Evolutionary conservation across 2,797 vertebrate species (phyloP).

Genomic region (Sarcophilus harrisii): DNA sequence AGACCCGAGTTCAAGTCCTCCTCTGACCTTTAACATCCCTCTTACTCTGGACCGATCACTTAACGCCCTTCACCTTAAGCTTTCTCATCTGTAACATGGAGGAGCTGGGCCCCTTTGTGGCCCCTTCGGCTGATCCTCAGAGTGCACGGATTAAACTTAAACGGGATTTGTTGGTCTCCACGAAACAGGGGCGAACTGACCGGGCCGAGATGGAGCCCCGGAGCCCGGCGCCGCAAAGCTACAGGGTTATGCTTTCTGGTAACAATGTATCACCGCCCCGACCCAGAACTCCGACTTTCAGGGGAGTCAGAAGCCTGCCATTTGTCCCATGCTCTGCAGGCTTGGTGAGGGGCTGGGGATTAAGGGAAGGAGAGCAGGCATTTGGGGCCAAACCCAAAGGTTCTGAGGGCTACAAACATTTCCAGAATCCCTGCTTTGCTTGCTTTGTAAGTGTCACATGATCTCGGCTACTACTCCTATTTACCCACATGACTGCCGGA

Average conservation of each 20-base stretch:
- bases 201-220: no score
- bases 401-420: background rate
- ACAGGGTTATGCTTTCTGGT: background rate
- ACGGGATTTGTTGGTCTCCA: no score
- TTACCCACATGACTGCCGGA: background rate
- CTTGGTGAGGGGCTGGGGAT: background rate
- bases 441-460: background rate
- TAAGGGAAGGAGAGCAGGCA: background rate
- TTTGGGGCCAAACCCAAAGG: background rate
- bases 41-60: background rate
- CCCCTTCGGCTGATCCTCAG: background rate
- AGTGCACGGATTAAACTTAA: background rate
- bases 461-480: background rate
- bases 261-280: background rate
- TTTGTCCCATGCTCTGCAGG: background rate
- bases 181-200: no score
- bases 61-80: background rate
- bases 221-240: no score
- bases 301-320: background rate
- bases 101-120: background rate
- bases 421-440: background rate
- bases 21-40: background rate
- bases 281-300: background rate
- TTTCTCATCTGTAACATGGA: accelerated
- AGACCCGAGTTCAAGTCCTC: background rate